Percentiles rank a stretch among this genome's conserved stretches.
phyloP scores from a whole-genome alignment of 2,888 invertebrate species.

The Calephelis perditalis region DNA sequence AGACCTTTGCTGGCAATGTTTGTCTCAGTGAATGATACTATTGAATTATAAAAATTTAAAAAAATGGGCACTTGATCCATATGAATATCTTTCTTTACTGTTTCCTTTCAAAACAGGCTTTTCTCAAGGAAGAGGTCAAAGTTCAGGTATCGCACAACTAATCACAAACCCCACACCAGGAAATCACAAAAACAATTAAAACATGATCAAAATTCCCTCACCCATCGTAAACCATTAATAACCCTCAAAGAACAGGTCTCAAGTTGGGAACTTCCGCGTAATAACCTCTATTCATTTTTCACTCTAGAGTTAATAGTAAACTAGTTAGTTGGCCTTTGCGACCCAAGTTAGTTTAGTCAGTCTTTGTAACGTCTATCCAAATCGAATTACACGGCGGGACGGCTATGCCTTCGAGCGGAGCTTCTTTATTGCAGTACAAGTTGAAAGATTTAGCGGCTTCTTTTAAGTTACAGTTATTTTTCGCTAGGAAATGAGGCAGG shows the following conservation, averaged over 20 bases:
- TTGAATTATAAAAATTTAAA: no score
- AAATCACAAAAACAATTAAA: constrained; percentile 7
- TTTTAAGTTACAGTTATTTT: no score
- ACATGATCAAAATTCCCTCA: constrained; percentile 4
- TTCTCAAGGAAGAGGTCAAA: not conserved
- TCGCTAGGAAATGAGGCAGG: no score
- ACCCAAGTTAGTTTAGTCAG: constrained; percentile 37
- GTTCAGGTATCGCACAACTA: not conserved
- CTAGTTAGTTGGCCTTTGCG: constrained; percentile 40
- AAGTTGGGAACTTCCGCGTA: constrained; percentile 23
- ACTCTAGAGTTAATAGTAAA: constrained; percentile 39
- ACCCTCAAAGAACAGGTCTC: constrained; percentile 15
- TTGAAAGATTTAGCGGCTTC: constrained; percentile 15
- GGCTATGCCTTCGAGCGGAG: constrained; percentile 36
- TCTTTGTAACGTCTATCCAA: constrained; percentile 59
- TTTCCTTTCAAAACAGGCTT: no score
- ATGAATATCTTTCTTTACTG: no score
- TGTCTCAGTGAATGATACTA: no score
- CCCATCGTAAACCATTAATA: constrained; percentile 7
- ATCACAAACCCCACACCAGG: not conserved
- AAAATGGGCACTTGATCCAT: no score
- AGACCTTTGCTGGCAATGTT: no score
- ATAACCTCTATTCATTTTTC: constrained; percentile 30
- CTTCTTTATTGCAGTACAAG: constrained; percentile 27
- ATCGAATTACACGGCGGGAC: constrained; percentile 46